Evolutionary conservation across 2,888 invertebrate genomes (phyloP), one percentile per base, ranked within the genome.

Genomic region (Elysia crispata): DNA sequence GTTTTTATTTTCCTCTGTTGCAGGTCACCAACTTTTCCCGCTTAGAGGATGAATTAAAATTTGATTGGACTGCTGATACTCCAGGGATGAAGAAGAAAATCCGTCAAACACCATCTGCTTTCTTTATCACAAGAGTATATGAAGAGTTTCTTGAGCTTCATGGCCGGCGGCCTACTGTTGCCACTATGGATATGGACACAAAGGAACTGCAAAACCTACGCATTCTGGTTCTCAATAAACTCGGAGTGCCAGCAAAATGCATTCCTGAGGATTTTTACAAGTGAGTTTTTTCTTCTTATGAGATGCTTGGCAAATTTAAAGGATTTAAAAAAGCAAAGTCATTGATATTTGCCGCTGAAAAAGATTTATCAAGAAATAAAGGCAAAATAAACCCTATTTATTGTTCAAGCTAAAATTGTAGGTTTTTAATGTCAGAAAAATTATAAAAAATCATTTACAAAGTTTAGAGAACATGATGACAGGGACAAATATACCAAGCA

Each of bases 91-190:
- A 93, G 23, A 95, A 94, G 64, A 94, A 95, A 87, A 88, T 95
- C 15, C 95, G 95, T 82, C 94, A 95, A 50, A 94, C 95, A 30
- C 95, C 95, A 82, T 94, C 94, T 1, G 95, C 95, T 0, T 96
- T 95, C 91, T 95, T 95, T 85, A 93, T 96, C 33, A 94, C 95
- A 93, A 94, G 95, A 92, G 95, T 96, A 80, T 92, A 97, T 50
- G 93, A 96, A 80, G 94, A 95, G 86, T 98, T 97, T 91, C 94
- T 96, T 82, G 95, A 95, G 88, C 94, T 94, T 79, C 93, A 95
- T 83, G 94, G 94, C 3, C 94, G 96, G 60, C 95, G 96, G 91
- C 97, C 97, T 15, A 93, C 94, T 57, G 94, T 95, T 20, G 93
- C 93, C n/a, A 94, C 93, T 41, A 94, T 95, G 78, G 94, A 94